Percentiles rank a stretch among this genome's conserved stretches.
These are phyloP conservation scores for Myotis brandtii DNA, from an alignment of 2,113 vertebrate species.

Conservation along the genomic window DNA sequence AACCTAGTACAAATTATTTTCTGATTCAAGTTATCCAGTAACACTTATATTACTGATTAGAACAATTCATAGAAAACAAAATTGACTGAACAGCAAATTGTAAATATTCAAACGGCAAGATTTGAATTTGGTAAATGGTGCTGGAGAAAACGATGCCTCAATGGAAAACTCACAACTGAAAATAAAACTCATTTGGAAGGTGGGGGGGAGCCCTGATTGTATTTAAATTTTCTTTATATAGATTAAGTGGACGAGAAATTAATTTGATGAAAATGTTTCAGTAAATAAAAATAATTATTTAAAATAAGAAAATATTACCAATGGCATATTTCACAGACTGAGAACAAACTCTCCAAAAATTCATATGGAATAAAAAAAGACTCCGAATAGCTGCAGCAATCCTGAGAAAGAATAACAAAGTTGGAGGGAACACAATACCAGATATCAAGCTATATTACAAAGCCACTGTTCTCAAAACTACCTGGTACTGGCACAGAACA, in stretches of 20 bases:
- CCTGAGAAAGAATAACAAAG: no score
- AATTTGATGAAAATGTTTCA: background rate
- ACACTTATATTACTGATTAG: background rate
- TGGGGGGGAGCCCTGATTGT: background rate
- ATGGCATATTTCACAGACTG: no score
- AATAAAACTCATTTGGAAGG: background rate
- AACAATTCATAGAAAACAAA: constrained; percentile 17
- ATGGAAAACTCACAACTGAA: constrained; percentile 14
- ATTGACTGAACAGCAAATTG: background rate
- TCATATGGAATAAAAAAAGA: no score
- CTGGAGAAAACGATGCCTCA: background rate
- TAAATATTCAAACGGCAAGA: background rate
- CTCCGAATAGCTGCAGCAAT: no score
- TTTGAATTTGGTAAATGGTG: constrained; percentile 21
- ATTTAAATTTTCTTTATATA: background rate
- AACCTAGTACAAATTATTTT: background rate
- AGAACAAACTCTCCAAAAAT: no score
- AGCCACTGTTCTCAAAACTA: no score
- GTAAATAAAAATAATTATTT: constrained; percentile 4
- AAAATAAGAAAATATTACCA: background rate
- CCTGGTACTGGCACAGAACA: no score
- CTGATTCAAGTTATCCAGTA: background rate
- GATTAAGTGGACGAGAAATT: background rate
- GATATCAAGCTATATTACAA: no score
- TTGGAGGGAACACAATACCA: no score